Evolutionary conservation across 1,140 invertebrate species (phyloP).

Genomic region (Heliconius eleuchia): DNA sequence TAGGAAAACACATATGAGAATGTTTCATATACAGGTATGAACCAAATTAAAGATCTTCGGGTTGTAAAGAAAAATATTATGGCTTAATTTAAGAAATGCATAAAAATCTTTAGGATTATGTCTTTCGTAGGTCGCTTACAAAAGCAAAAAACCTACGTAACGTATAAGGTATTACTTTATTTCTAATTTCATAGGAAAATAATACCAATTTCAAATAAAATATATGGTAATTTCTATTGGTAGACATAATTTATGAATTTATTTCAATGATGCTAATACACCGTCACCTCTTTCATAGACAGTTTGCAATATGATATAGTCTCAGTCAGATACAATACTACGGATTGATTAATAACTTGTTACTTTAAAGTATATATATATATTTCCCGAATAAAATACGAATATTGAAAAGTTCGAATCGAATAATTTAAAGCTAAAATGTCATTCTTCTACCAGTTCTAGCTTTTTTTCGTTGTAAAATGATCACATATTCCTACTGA

Average conservation of each 20-base stretch:
- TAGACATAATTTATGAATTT: too few species aligned
- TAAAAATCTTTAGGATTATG: too few species aligned
- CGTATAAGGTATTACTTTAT: too few species aligned
- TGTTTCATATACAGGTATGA: background rate
- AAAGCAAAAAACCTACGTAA: too few species aligned
- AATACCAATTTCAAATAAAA: background rate
- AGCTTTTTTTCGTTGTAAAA: slow-evolving; percentile 10
- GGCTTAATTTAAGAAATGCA: background rate
- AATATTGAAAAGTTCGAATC: background rate
- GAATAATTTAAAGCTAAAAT: background rate
- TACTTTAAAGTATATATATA: background rate
- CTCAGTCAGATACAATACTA: background rate
- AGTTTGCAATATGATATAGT: background rate
- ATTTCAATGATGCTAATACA: too few species aligned
- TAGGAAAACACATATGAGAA: background rate
- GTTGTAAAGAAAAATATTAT: background rate
- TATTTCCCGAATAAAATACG: background rate
- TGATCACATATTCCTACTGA: slow-evolving; percentile 13
- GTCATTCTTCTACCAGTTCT: background rate
- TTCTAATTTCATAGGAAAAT: too few species aligned
- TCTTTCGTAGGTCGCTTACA: too few species aligned
- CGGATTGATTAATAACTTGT: background rate
- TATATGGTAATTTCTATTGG: too few species aligned
- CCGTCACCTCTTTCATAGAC: background rate
- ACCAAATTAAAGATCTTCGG: background rate